Percentiles rank a stretch among this genome's conserved stretches.
These are phyloP conservation scores for Blomia tropicalis DNA, from an alignment of 2,888 invertebrate species.

Conservation along the genomic window DNA sequence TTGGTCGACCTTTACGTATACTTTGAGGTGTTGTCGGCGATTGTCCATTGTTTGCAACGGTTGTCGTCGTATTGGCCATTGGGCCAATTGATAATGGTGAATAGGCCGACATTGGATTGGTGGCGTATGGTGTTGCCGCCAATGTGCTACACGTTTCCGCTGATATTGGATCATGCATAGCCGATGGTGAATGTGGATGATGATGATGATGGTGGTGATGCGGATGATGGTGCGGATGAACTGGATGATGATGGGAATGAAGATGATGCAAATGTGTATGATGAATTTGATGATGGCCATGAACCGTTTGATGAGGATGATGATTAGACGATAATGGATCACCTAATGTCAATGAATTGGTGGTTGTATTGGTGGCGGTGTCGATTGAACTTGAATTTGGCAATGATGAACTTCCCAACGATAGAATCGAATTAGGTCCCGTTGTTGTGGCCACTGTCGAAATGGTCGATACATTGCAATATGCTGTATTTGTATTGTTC, in stretches of 20 bases:
- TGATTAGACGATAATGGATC: background rate
- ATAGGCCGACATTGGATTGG: background rate
- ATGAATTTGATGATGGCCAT: conserved; percentile 12
- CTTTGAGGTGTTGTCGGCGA: conserved; percentile 2
- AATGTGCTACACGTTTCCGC: conserved; percentile 1
- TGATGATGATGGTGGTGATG: background rate
- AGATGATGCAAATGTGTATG: background rate
- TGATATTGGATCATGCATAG: background rate
- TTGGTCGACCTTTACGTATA: conserved; percentile 29
- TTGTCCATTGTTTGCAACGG: background rate
- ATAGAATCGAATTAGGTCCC: conserved; percentile 5
- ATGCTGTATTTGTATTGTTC: background rate
- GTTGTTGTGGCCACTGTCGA: background rate
- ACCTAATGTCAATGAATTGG: background rate
- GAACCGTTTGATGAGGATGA: background rate
- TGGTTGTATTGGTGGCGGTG: too few relatives aligned
- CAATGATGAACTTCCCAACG: conserved; percentile 9
- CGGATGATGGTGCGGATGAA: conserved; percentile 4
- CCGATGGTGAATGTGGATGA: background rate
- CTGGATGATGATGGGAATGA: background rate
- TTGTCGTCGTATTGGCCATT: background rate
- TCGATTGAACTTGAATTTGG: background rate
- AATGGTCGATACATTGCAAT: background rate
- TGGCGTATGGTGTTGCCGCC: conserved; percentile 9
- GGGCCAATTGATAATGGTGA: background rate